Conservation (phyloP, 2,888 invertebrate genomes). For the Baccha elongata region DNA sequence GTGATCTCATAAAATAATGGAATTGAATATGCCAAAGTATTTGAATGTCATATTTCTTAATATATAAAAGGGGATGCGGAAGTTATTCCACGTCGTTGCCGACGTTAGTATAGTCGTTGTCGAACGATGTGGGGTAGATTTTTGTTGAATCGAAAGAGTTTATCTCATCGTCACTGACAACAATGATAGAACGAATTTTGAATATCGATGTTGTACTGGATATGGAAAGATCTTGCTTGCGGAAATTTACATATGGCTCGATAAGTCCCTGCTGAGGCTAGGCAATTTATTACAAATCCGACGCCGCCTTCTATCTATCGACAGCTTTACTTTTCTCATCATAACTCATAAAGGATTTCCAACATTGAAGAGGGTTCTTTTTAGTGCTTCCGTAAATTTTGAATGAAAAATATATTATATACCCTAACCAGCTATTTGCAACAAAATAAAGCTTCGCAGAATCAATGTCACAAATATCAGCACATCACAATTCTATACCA, state of each 20-base stretch:
- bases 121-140: constrained; percentile 41
- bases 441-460: too few relatives aligned
- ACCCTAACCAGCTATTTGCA: too few relatives aligned
- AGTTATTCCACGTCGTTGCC: background rate
- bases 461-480: too few relatives aligned
- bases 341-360: constrained; percentile 58
- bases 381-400: background rate
- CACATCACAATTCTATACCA: too few relatives aligned
- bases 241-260: constrained; percentile 69
- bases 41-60: constrained; percentile 64
- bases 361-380: constrained; percentile 3
- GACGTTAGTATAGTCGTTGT: background rate
- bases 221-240: too few relatives aligned
- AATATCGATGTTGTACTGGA: constrained; percentile 59
- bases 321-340: constrained; percentile 68
- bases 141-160: constrained; percentile 61
- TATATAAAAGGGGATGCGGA: constrained; percentile 6
- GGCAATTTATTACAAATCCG: constrained; percentile 66
- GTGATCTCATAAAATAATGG: constrained; percentile 72
- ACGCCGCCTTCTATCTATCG: constrained; percentile 61
- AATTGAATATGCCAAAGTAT: constrained; percentile 70
- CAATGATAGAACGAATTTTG: constrained; percentile 67
- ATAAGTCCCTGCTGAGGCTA: constrained; percentile 21
- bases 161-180: constrained; percentile 57
- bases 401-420: too few relatives aligned